Base-by-base conservation (phyloP, 2,888 invertebrate genomes). In the Platerodrilus igneus region DNA sequence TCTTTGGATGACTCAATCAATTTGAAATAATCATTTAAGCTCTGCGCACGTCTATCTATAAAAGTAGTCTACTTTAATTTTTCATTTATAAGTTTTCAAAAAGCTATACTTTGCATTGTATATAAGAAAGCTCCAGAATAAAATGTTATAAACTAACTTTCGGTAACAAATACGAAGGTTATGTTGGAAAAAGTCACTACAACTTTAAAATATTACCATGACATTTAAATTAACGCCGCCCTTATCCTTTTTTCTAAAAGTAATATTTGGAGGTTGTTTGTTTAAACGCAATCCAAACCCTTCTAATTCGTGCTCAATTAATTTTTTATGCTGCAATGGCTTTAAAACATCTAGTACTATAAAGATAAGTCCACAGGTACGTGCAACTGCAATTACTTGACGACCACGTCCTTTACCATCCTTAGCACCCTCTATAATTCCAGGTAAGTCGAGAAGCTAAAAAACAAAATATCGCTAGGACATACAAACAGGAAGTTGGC, bases 371-470 rank as follows among this genome's bases (percentile, higher is more conserved):
- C 93, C 92, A 69, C 97, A 99, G 0, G 99, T 99, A 37, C 99
- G 76, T 0, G 99, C 99, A 0, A 99, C 99, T 1, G 99, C 97
- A 57, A 99, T 99, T 3, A 97, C 97, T 70, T 99, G 97, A 46
- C 96, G 79, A 75, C 97, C 97, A 68, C 97, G 75, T 75, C 97
- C 97, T 68, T 99, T 99, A 48, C 99, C 99, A 65, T 99, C 99
- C 64, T 99, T 99, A 1, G 99, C 99, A 47, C 99, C 99, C 73
- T 99, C 99, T 56, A 99, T 99, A 67, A 99, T 99, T 72, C 99
- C 99, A 45, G 99, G 99, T 58, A 99, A 78, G 80, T 99, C 99
- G 6, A 99, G 77, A 40, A 99, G 72, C 88, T 97, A 31, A 6
- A 35, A 26, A 23, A 11, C n/a, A 18, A 14, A 21, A 4, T 13